These are phyloP conservation scores for Poeciliopsis paucimaculata DNA, from an alignment of 2,797 vertebrate genomes.

Conservation along the genomic window DNA sequence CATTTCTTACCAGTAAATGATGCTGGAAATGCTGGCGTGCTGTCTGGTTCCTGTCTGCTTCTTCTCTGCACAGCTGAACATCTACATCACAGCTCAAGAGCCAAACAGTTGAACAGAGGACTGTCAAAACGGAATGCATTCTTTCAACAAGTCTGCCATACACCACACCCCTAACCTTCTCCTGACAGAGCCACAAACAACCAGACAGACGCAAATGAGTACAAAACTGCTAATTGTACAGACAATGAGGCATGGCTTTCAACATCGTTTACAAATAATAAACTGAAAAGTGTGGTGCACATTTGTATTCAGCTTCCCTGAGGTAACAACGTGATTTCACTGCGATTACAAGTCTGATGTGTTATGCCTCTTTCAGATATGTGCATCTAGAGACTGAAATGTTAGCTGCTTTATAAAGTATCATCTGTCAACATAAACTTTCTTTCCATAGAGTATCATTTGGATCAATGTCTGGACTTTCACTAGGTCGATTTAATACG, in stretches of 20 bases:
- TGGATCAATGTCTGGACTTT: background rate
- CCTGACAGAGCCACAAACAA: background rate
- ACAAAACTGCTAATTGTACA: background rate
- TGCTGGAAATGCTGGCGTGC: slow-evolving; percentile 75
- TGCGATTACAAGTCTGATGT: background rate
- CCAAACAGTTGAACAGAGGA: slow-evolving; percentile 10
- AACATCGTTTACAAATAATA: background rate
- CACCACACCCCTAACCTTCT: background rate
- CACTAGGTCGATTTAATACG: background rate
- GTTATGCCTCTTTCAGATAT: background rate
- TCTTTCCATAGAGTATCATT: background rate
- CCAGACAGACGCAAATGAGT: background rate
- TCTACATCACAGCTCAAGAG: slow-evolving; percentile 79
- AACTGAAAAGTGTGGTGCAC: background rate
- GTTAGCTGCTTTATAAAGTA: background rate
- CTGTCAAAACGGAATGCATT: background rate
- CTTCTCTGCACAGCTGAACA: slow-evolving; percentile 72
- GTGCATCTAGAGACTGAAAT: background rate
- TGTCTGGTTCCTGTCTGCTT: slow-evolving; percentile 50
- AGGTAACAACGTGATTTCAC: background rate
- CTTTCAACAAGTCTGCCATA: background rate
- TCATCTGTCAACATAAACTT: background rate
- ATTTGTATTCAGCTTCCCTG: background rate
- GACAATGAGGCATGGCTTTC: background rate
- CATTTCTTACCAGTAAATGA: slow-evolving; percentile 82